Percentiles rank a stretch among this genome's conserved stretches.
These are phyloP conservation scores for Archips crataeganus DNA, from an alignment of 2,888 invertebrate genomes.

Conservation along the genomic window DNA sequence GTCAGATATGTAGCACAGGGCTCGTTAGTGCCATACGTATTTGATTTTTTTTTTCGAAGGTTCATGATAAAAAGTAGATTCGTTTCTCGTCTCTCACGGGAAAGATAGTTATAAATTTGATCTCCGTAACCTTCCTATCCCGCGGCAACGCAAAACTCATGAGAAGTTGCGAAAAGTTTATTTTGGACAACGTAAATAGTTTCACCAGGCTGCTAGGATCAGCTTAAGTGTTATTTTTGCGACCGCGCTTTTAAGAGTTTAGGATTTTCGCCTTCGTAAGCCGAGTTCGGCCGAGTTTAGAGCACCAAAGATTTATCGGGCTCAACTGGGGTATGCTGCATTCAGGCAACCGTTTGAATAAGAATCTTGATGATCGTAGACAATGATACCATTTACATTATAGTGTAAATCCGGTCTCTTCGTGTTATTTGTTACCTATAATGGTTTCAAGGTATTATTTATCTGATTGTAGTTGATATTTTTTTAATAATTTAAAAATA, in stretches of 20 bases:
- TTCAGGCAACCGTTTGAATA: conserved; percentile 33
- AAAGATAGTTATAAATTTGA: conserved; percentile 26
- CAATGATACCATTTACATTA: conserved; percentile 20
- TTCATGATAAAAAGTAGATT: background rate
- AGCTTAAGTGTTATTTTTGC: conserved; percentile 42
- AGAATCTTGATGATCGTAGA: conserved; percentile 18
- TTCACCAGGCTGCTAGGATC: conserved; percentile 37
- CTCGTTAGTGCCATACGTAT: background rate
- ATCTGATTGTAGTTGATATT: background rate
- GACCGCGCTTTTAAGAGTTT: conserved; percentile 41
- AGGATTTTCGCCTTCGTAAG: conserved; percentile 38
- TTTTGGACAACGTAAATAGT: conserved; percentile 40
- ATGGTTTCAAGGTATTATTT: background rate
- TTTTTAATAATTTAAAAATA: background rate
- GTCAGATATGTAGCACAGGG: too few species aligned
- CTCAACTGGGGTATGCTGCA: conserved; percentile 33
- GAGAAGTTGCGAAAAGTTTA: conserved; percentile 37
- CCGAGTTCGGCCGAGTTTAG: conserved; percentile 41
- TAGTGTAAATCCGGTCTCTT: background rate
- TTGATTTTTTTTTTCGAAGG: background rate
- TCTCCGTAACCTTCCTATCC: conserved; percentile 24
- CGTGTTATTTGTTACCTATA: background rate
- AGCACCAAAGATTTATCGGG: conserved; percentile 38
- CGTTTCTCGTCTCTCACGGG: background rate
- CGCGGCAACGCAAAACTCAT: conserved; percentile 30